Conservation (phyloP, 2,797 vertebrate genomes). For the Argentina silus region DNA sequence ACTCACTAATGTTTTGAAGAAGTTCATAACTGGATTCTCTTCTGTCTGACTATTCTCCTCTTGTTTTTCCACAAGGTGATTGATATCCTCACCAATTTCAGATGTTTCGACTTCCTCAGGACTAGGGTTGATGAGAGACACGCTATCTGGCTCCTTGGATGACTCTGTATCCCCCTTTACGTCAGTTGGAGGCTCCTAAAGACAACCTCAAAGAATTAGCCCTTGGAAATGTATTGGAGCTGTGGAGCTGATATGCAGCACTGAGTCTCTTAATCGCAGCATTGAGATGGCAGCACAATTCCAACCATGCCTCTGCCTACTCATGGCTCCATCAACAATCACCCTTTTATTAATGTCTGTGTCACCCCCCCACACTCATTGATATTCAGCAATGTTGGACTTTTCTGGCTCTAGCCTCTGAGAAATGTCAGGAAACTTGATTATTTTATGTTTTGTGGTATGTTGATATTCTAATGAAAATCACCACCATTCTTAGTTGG, state of each 20-base stretch:
- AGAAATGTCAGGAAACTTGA: slow-evolving; percentile 41
- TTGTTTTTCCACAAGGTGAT: slow-evolving; percentile 50
- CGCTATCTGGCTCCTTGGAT: slow-evolving; percentile 57
- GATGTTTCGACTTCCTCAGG: slow-evolving; percentile 42
- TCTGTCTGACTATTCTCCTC: slow-evolving; percentile 69
- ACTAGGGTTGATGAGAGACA: slow-evolving; percentile 35
- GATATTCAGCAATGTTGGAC: slow-evolving; percentile 82
- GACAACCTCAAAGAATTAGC: slow-evolving; percentile 70
- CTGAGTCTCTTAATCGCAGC: slow-evolving; percentile 75
- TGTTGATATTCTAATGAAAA: neutral
- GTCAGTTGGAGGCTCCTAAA: slow-evolving; percentile 80
- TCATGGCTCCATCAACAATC: slow-evolving; percentile 78
- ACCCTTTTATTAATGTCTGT: slow-evolving; percentile 78
- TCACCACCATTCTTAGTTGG: neutral
- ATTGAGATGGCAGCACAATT: slow-evolving; percentile 82
- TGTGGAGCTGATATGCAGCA: slow-evolving; percentile 69
- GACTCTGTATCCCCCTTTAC: slow-evolving; percentile 59
- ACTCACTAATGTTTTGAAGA: slow-evolving; percentile 97
- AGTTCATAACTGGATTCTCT: slow-evolving; percentile 92
- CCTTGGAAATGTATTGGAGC: slow-evolving; percentile 67
- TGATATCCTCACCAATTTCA: slow-evolving; percentile 42
- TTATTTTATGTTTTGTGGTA: slow-evolving; percentile 47
- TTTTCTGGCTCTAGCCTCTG: slow-evolving; percentile 55
- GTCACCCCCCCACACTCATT: slow-evolving; percentile 74
- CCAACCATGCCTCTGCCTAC: slow-evolving; percentile 87